Evolutionary conservation across 2,113 vertebrate species (phyloP), one percentile per base, ranked within the genome.

Genomic region (Aegithalos caudatus): DNA sequence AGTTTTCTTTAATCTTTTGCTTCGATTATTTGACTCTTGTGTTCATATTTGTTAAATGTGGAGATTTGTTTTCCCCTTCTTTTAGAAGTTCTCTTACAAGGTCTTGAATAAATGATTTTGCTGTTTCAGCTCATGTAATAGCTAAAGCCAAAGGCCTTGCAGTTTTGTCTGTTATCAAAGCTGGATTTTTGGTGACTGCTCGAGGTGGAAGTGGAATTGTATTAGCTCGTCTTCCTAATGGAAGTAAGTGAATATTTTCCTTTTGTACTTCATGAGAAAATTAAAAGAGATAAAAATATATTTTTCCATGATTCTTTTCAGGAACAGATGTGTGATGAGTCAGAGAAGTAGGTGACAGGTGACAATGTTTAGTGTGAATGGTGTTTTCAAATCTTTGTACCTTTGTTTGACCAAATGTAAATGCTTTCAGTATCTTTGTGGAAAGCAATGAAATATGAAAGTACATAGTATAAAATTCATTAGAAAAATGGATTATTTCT

Each of bases 141-240:
- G 99, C 99, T 12, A 99, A 98, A 97, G 99, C 99, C 3, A 98
- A 99, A 95, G 99, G 99, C 48, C 98, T 99, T 50, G 99, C 99
- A 37, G 97, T 99, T 95, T 96, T 99, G 89, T 99, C 99, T 0
- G 99, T 99, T 96, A 98, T 99, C 94, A 99, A 99, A 94, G 99
- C 99, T 14, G 99, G 99, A 42, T 99, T 99, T 95, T 97, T 99
- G 98, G 98, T 99, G 90, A 99, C 99, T 0, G 99, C 99, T 56
- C 97, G 99, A 65, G 99, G 99, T 6, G 99, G 99, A 96, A 99
- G 99, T 54, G 99, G 99, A 37, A 97, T 99, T 72, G 99, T 99
- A 50, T 97, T 99, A 64, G 98, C 99, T 6, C 98, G 98, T 23
- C 98, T 99, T 70, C 61, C 98, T 8, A 98, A 98, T 92, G 98